Evolutionary conservation across 2,888 invertebrate genomes (phyloP), one percentile per base, ranked within the genome.

Genomic region (Microplitis manilae): DNA sequence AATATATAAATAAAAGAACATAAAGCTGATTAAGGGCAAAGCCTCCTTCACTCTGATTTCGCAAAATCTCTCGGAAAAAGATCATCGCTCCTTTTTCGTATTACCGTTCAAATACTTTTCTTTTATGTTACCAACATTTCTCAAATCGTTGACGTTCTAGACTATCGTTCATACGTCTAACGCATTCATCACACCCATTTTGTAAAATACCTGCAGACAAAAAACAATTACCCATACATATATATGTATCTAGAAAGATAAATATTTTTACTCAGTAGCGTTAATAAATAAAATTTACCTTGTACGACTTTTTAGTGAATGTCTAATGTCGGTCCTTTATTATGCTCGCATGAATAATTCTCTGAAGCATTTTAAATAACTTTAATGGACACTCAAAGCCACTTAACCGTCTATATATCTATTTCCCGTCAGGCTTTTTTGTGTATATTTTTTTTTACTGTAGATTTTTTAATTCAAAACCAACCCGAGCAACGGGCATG

Each of bases 261-360:
- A 50, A 50, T 50, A 50, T 50, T 50, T 13, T 13, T 13, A 50
- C 50, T 13, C 50, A 50, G 50, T 50, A 50, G 50, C 50, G 50
- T 50, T 5, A 50, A 50, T 50, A 50, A 50, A 50, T 50, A 50
- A 50, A 50, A 50, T 50, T 13, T 13, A 50, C 50, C 50, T 50
- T 13, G 50, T 50, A 30, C 50, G 30, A 13, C 65, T 65, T 65
- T 65, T 30, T 30, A 30, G 65, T 65, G 13, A 65, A 65, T 20
- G 20, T 17, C 30, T 60, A 20, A 30, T 70, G 9, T 60, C n/a
- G 6, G 61, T 9, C 71, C 62, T 61, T 61, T 60, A 71, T 71
- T 61, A 40, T 72, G 40, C 15, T 13, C 50, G 50, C 59, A 67
- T 73, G 67, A 50, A 73, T 40, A 73, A 73, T 67, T 60, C 61